phyloP scores from a whole-genome alignment of 2,113 vertebrate species.

The Paradoxurus hermaphroditus region DNA sequence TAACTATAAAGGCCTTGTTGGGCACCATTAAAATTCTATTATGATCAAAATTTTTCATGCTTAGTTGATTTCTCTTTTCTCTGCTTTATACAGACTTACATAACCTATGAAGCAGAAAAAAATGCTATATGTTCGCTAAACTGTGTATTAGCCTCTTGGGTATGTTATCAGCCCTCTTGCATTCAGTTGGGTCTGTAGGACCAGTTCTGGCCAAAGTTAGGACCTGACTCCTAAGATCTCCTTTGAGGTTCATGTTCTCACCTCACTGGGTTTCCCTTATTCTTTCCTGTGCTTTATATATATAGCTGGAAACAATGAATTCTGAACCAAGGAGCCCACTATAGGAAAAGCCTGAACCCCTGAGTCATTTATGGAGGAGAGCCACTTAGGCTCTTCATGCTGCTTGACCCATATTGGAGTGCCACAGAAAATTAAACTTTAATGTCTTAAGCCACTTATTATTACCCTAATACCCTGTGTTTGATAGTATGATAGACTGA shows the following conservation, averaged over 20 bases:
- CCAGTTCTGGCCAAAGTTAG: not conserved
- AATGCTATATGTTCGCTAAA: not conserved
- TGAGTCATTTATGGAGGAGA: not conserved
- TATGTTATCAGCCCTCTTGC: not conserved
- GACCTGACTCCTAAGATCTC: not conserved
- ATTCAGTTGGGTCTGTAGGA: not conserved
- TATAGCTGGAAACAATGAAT: not conserved
- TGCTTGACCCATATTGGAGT: not conserved
- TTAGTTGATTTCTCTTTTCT: constrained; percentile 40
- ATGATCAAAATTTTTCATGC: constrained; percentile 3
- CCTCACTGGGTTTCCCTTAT: not conserved
- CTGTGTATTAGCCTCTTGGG: not conserved
- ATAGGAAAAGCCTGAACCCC: not conserved
- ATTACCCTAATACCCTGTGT: not conserved
- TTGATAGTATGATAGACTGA: not conserved
- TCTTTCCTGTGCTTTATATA: not conserved
- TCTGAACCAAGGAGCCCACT: not conserved
- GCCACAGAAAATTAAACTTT: not conserved
- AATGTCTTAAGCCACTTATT: not conserved
- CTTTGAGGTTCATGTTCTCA: not conserved
- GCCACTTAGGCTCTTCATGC: not conserved
- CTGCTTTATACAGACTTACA: not conserved
- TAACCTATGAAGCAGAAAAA: constrained; percentile 17
- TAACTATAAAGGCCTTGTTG: constrained; percentile 22
- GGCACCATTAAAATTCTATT: constrained; percentile 39